phyloP scores from a whole-genome alignment of 30 jellyfish, hydroid and myxozoan genomes.

The Rhopilema esculentum region DNA sequence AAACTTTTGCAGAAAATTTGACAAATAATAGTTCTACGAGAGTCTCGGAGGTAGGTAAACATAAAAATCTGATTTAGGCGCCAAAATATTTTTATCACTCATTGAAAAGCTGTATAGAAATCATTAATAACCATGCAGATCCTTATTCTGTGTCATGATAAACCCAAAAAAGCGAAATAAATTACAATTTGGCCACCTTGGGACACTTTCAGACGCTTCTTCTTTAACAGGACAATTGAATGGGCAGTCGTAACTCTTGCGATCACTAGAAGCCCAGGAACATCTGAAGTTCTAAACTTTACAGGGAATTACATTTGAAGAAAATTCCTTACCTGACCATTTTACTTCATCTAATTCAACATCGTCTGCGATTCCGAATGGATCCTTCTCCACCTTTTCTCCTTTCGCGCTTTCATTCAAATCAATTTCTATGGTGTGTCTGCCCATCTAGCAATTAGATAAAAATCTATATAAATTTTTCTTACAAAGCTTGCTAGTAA shows the following conservation, averaged over 20 bases:
- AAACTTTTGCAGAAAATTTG: background rate
- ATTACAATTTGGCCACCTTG: background rate
- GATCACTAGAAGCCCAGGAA: too few relatives aligned
- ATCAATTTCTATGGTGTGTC: constrained; percentile 1
- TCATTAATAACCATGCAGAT: too few relatives aligned
- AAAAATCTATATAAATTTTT: background rate
- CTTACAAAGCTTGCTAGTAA: background rate
- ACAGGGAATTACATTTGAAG: background rate
- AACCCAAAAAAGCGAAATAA: background rate
- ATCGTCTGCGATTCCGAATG: constrained; percentile 73
- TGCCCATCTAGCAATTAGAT: background rate
- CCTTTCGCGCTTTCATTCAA: constrained; percentile 43
- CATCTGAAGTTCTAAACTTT: background rate
- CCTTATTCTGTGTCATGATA: background rate
- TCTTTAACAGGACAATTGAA: background rate
- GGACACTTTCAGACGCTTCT: background rate
- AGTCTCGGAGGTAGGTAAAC: too few relatives aligned
- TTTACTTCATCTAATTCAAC: constrained; percentile 25
- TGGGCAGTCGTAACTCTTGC: too few relatives aligned
- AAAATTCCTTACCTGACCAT: constrained; percentile 64
- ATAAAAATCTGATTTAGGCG: background rate
- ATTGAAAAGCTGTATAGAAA: too few relatives aligned
- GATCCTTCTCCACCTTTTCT: constrained; percentile 46
- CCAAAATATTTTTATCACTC: background rate
- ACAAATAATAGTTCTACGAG: background rate